Conservation (phyloP, 2,113 vertebrate genomes). For the Neolamprologus falcicula region DNA sequence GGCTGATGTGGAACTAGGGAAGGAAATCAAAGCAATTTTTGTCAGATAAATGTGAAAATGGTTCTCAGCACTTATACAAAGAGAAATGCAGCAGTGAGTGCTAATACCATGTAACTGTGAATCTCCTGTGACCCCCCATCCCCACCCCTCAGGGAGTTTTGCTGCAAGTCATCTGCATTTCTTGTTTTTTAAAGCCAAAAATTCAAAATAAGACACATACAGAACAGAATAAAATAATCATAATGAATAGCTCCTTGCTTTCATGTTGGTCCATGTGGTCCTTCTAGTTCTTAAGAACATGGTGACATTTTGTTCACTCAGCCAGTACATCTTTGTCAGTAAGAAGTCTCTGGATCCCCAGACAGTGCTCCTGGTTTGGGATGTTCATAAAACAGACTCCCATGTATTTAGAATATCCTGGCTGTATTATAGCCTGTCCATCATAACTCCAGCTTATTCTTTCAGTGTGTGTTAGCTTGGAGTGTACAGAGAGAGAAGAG, state of each 20-base stretch:
- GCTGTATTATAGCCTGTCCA: background rate
- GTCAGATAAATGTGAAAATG: background rate
- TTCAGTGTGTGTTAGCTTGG: conserved; percentile 1
- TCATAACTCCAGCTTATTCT: background rate
- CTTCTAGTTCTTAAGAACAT: background rate
- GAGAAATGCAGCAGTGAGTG: background rate
- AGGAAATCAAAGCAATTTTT: background rate
- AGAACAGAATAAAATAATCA: background rate
- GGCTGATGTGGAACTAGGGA: background rate
- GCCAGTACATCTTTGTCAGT: background rate
- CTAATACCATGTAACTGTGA: background rate
- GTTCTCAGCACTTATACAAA: background rate
- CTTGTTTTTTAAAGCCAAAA: background rate
- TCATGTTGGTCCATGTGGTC: background rate
- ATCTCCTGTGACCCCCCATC: rapidly evolving
- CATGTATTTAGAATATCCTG: background rate
- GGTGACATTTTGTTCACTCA: background rate
- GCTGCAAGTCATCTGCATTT: background rate
- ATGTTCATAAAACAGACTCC: background rate
- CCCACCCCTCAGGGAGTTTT: background rate
- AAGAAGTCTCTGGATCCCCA: background rate
- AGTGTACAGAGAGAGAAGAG: background rate
- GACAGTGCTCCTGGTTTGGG: background rate
- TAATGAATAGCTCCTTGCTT: background rate
- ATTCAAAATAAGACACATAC: background rate